Evolutionary conservation across 2,797 vertebrate genomes (phyloP).

Genomic region (Oreochromis grahami): DNA sequence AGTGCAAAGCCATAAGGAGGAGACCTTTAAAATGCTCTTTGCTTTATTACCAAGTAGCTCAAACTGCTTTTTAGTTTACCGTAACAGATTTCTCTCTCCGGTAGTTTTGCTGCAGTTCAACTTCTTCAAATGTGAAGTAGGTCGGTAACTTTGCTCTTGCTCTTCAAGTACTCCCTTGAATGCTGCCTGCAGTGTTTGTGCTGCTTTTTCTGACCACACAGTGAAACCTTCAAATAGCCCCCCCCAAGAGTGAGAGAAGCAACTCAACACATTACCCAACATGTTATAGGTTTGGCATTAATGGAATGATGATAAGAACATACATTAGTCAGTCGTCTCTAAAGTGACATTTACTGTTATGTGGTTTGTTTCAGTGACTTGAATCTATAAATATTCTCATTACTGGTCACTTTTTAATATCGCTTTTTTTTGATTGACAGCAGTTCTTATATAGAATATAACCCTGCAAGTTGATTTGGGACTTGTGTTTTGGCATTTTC

Average conservation of each 20-base stretch:
- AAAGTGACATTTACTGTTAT: neutral
- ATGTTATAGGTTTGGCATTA: neutral
- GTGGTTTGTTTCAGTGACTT: neutral
- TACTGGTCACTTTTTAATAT: neutral
- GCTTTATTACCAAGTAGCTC: neutral
- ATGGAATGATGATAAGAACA: neutral
- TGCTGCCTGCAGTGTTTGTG: neutral
- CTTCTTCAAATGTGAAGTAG: neutral
- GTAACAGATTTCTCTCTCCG: neutral
- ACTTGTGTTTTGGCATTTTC: neutral
- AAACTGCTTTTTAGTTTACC: neutral
- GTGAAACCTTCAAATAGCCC: neutral
- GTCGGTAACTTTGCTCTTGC: neutral
- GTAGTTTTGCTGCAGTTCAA: neutral
- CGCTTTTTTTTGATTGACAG: neutral
- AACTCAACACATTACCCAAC: neutral
- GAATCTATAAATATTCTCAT: neutral
- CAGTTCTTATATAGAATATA: neutral
- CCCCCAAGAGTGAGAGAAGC: neutral
- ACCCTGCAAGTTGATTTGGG: neutral
- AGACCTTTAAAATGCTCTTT: neutral
- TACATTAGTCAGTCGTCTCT: neutral
- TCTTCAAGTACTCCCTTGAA: neutral
- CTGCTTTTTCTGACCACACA: neutral
- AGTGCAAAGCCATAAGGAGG: neutral